A percentile compares a stretch with the other conserved stretches of the same genome.
Conservation (phyloP, 2,797 vertebrate genomes). For the Cyclopterus lumpus region DNA sequence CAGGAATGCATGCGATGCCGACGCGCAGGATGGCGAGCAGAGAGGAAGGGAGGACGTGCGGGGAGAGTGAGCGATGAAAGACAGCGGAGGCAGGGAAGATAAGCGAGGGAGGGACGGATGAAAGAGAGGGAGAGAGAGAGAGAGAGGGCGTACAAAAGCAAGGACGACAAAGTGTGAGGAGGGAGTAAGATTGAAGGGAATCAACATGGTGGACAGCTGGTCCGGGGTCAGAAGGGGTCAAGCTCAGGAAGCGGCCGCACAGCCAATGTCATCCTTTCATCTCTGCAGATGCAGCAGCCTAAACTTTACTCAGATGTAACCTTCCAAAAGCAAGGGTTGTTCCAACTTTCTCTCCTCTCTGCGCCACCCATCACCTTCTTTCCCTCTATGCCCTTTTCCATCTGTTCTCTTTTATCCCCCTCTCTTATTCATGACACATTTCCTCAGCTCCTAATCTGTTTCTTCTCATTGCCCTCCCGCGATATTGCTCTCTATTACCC, state of each 20-base stretch:
- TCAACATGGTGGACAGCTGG: slow-evolving; percentile 75
- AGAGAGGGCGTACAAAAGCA: slow-evolving; percentile 41
- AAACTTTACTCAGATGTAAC: slow-evolving; percentile 70
- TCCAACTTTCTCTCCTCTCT: slow-evolving; percentile 61
- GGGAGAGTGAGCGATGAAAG: slow-evolving; percentile 53
- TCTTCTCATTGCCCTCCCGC: slow-evolving; percentile 43
- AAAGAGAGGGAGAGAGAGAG: slow-evolving; percentile 40
- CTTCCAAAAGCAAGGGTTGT: slow-evolving; percentile 64
- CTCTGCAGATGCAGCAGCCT: slow-evolving; percentile 58
- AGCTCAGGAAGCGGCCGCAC: slow-evolving; percentile 61
- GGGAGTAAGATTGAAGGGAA: slow-evolving; percentile 46
- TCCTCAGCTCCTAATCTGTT: slow-evolving; percentile 53
- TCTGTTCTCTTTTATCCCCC: slow-evolving; percentile 67
- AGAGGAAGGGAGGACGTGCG: slow-evolving; percentile 5
- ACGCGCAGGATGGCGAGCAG: slow-evolving; percentile 15
- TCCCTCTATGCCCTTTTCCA: slow-evolving; percentile 64
- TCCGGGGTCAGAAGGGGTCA: slow-evolving; percentile 61
- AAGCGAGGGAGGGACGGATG: slow-evolving; percentile 30
- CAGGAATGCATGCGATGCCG: slow-evolving; percentile 32
- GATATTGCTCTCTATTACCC: slow-evolving; percentile 54
- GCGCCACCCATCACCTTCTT: slow-evolving; percentile 50
- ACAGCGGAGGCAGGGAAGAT: slow-evolving; percentile 17
- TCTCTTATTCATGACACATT: slow-evolving; percentile 66
- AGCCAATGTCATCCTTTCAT: slow-evolving; percentile 77
- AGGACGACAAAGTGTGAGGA: slow-evolving; percentile 55